Base-by-base conservation (phyloP, 2,888 invertebrate genomes). In the Odiellus spinosus region DNA sequence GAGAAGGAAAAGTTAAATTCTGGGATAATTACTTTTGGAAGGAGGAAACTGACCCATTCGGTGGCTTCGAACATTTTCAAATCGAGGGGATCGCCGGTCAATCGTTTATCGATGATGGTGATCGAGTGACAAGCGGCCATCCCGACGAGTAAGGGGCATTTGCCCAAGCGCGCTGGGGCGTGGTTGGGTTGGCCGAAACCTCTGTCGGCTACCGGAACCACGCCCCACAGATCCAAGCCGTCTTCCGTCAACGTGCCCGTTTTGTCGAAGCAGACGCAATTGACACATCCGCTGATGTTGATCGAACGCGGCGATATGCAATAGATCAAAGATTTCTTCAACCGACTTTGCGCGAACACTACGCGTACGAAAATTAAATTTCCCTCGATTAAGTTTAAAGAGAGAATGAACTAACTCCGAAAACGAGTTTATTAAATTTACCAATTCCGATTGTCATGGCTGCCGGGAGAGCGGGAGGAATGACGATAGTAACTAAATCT, bases 111-210 rank as follows among this genome's bases (percentile, higher is more conserved):
- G 53, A 98, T 81, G 49, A 87, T 73, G 0, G 91, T 91, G 42
- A 96, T 73, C 2, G 88, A 87, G 66, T 96, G 95, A 61, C 93
- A 95, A 0, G 83, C 76, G 0, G 85, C 90, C 80, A 95, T 82
- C 44, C 83, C 86, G 41, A 80, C 65, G n/a, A 80, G 65, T 2
- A 81, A 67, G 45, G 10, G 35, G 12, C 38, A 15, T 38, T 40
- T 21, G 5, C 15, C 38, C n/a, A 45, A 11, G 40, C 18, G 12
- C 10, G 19, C 12, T n/a, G 14, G 17, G n/a, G 20, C 8, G 8
- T 15, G 38, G 14, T 17, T 12, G 40, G 45, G n/a, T 8, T 8
- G 15, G 8, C 38, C n/a, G 14, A 17, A 34, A 46, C 35, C 38
- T 4, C 18, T 42, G 19, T 36, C 33, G 20, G 49, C 42, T 12